Percentiles rank a stretch among this genome's conserved stretches.
These are phyloP conservation scores for Amphiura filiformis DNA, from an alignment of 35 echinoderm and acorn worm genomes.

Conservation along the genomic window DNA sequence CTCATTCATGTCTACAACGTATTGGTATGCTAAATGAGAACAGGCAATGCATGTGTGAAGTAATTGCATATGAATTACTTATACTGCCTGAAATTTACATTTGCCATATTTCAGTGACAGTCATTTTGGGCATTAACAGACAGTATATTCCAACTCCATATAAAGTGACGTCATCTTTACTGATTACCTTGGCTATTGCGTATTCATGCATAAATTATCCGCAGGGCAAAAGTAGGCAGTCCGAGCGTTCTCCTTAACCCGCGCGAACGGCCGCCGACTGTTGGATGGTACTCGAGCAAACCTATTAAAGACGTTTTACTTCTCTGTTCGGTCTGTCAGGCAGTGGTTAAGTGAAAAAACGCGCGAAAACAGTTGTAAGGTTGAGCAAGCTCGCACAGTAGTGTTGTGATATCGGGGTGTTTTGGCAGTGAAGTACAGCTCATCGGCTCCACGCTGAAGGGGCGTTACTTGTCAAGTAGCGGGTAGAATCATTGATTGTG, in stretches of 20 bases:
- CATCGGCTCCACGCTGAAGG: constrained; percentile 9
- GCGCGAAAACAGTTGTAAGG: neutral
- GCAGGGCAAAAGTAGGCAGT: neutral
- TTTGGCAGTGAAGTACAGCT: neutral
- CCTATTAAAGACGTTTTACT: neutral
- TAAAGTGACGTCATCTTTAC: neutral
- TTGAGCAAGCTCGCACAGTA: neutral
- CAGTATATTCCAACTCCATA: neutral
- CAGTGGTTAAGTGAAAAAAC: constrained; percentile 1
- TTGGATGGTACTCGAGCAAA: neutral
- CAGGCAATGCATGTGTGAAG: no score
- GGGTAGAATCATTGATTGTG: neutral
- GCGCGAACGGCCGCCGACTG: neutral
- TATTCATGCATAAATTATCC: constrained; percentile 15
- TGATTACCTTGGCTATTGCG: neutral
- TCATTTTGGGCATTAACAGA: neutral
- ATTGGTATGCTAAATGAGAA: no score
- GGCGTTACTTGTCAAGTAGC: neutral
- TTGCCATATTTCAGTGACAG: neutral
- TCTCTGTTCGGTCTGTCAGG: neutral
- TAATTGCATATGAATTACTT: constrained; percentile 6
- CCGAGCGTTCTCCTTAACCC: neutral
- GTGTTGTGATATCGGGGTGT: neutral
- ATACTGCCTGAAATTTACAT: neutral
- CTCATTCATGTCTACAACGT: no score